These are phyloP conservation scores for Mungos mungo DNA, from an alignment of 2,113 vertebrate species.

Conservation along the genomic window DNA sequence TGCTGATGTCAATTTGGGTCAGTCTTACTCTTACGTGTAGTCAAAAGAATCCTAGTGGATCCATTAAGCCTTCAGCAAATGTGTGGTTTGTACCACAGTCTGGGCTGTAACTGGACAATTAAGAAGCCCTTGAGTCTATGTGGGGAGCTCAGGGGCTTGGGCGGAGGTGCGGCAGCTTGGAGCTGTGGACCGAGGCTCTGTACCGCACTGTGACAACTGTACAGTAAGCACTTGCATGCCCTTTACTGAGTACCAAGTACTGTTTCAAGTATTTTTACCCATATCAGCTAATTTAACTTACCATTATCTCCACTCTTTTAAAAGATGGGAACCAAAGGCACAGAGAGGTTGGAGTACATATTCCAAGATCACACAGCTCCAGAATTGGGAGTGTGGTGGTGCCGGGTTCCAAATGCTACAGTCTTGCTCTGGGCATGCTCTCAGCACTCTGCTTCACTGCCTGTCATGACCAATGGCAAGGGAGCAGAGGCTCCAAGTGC, in stretches of 20 bases:
- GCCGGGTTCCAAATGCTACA: fast-evolving
- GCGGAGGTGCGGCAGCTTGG: background rate
- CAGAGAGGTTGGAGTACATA: background rate
- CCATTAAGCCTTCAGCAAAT: background rate
- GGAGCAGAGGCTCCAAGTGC: background rate
- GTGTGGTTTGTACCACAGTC: background rate
- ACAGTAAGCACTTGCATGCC: background rate
- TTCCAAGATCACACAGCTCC: background rate
- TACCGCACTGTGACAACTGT: background rate
- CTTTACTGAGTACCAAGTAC: background rate
- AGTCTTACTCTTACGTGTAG: background rate
- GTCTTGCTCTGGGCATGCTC: fast-evolving
- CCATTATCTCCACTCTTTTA: too few species aligned
- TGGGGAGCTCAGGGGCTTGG: background rate
- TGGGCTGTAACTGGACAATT: background rate
- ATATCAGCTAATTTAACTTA: background rate
- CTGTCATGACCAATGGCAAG: background rate
- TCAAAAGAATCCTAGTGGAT: constrained; percentile 24
- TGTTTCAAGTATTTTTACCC: background rate
- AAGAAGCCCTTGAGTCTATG: background rate
- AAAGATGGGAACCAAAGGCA: background rate
- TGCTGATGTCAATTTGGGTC: constrained; percentile 9
- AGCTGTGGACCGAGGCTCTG: fast-evolving
- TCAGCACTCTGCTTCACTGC: fast-evolving
- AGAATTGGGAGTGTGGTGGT: fast-evolving